These are phyloP conservation scores for Lasioglossum leucozonium DNA, from an alignment of 2,888 invertebrate species.

Conservation along the genomic window DNA sequence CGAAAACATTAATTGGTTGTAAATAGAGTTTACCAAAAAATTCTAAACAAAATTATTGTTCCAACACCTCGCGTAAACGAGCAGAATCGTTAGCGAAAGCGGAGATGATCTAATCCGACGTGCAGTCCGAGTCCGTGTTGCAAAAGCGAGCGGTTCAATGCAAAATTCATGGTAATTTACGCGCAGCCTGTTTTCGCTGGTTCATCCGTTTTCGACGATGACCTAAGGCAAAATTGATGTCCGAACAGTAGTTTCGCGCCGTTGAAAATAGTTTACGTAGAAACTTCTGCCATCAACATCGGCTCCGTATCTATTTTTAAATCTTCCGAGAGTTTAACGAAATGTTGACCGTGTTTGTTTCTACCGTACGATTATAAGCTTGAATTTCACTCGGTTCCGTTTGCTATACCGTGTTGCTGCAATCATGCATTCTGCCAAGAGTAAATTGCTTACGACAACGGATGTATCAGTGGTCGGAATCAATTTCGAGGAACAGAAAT, in stretches of 20 bases:
- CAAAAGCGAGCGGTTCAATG: neutral
- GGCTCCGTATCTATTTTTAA: neutral
- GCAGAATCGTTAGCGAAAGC: neutral
- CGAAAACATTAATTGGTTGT: no score
- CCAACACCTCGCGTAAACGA: neutral
- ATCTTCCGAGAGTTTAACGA: neutral
- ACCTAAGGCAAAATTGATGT: constrained; percentile 14
- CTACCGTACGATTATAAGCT: neutral
- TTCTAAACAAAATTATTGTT: neutral
- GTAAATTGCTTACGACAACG: neutral
- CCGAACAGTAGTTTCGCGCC: neutral
- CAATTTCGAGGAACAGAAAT: neutral
- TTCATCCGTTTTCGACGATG: constrained; percentile 4
- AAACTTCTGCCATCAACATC: neutral
- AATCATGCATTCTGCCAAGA: neutral
- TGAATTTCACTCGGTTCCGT: neutral
- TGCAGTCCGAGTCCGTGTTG: neutral
- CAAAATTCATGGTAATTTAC: constrained; percentile 17
- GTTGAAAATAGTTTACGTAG: neutral
- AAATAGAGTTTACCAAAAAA: neutral
- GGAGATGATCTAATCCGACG: neutral
- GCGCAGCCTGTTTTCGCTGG: neutral
- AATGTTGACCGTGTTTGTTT: neutral
- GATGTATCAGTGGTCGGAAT: neutral
- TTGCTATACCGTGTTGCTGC: no score